Base-by-base conservation (phyloP, 2,113 vertebrate genomes). In the Trematocara unimaculatum region DNA sequence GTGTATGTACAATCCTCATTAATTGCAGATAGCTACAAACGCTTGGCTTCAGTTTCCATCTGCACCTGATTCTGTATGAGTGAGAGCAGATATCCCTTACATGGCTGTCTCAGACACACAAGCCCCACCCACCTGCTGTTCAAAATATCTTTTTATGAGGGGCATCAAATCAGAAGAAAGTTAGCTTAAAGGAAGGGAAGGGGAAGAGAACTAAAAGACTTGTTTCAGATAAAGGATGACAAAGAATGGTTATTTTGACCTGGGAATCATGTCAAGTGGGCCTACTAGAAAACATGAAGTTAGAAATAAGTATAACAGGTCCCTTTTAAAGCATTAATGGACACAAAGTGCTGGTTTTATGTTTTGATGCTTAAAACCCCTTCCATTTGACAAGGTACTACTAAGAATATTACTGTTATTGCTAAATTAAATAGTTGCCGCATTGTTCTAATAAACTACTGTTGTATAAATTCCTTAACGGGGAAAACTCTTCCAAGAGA, bases 331-430 rank as follows among this genome's bases (percentile, higher is more conserved):
- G 8, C 23, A 72, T 72, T 18, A 47, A 47, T 45, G 40, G 23
- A 47, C 67, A 74, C 23, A 47, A 42, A 74, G 10, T 11, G 0
- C 13, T 45, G 38, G 5, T 45, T 72, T 47, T 29, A 29, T 47
- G 70, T 29, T 74, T 11, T 74, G 42, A 47, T 47, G 4, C 1
- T 1, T 74, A 29, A 74, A 74, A 74, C 42, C 15, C 8, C 14
- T 74, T 74, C 6, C 70, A 74, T 17, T 10, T 0, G 0, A 74
- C 23, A 0, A 29, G 15, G 42, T 49, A 49, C 15, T 18, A 31
- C 14, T 18, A 74, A 26, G 26, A 47, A 18, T 18, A 74, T 45
- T 47, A 29, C 42, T 74, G 14, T 4, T 74, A 29, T 6, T 47
- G 15, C 23, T 26, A 74, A 26, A 74, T 47, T 18, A 74, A 74